Base-by-base conservation (phyloP, 2,797 vertebrate species). In the Melanotaenia pygmaea region DNA sequence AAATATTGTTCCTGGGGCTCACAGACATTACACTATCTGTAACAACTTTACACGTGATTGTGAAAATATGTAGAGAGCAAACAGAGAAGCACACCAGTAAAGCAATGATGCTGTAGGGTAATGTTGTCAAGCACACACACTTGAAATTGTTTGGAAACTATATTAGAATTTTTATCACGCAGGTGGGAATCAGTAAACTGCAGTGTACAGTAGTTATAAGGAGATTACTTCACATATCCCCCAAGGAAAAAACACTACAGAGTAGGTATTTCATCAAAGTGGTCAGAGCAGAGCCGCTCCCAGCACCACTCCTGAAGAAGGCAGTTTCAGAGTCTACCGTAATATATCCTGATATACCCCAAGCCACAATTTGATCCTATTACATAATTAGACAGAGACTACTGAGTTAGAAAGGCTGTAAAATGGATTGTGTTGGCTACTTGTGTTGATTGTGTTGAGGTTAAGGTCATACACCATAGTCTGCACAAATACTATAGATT, bases 381-480 rank as follows among this genome's bases (percentile, higher is more conserved):
- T 88, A 84, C 67, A 89, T 84, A 87, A 90, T 89, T 86, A 90
- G 71, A 83, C 72, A 77, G 72, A 78, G 80, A 81, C 81, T 80
- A 72, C 80, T 59, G 81, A 70, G 79, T 76, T 76, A 28, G 76
- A 77, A 70, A 76, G 60, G 69, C 77, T 79, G 75, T 79, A 72
- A 85, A 88, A 87, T 34, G 56, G 82, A 80, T 82, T 50, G 77
- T 70, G 79, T 77, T 82, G 67, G 73, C 76, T 77, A 69, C 80
- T 82, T n/a, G n/a, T n/a, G n/a, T n/a, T n/a, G n/a, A n/a, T n/a
- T n/a, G n/a, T n/a, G n/a, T n/a, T 82, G 72, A 80, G 76, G 81
- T 76, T 81, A 67, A 80, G 80, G 83, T 87, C 80, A 86, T 59
- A 71, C 56, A 51, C 74, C 34, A 64, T 70, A 78, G 69, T 85